These are phyloP conservation scores for Diadophis punctatus DNA, from an alignment of 2,113 vertebrate species.

Conservation along the genomic window DNA sequence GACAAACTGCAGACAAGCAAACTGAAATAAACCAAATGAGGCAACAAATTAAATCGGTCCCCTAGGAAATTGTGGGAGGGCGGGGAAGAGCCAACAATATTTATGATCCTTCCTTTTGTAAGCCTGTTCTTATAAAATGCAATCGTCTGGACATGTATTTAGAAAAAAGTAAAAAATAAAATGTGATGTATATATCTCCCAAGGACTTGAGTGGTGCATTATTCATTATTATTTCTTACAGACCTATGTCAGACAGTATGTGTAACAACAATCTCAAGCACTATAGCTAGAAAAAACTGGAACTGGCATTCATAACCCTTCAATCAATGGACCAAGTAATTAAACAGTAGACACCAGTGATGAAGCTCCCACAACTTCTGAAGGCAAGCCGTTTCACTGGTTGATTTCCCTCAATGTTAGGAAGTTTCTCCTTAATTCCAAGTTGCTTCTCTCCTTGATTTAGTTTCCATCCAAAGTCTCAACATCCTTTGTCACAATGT, in stretches of 20 bases:
- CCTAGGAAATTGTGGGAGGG: neutral
- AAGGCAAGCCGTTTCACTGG: no score
- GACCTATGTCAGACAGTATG: neutral
- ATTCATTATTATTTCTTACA: neutral
- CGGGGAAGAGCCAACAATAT: neutral
- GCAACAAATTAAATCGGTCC: neutral
- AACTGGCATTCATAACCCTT: neutral
- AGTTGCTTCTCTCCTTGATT: no score
- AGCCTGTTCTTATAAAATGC: neutral
- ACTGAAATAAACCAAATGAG: neutral
- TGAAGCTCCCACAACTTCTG: no score
- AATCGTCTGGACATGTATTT: neutral
- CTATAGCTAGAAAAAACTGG: neutral
- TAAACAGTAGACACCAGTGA: neutral
- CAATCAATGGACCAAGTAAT: neutral
- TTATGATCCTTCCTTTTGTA: neutral
- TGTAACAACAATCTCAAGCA: neutral
- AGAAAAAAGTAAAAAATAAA: neutral
- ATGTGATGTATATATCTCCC: neutral
- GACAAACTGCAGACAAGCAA: neutral
- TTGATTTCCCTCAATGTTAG: no score
- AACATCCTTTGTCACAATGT: no score
- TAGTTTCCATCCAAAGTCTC: no score
- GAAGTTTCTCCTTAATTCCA: no score
- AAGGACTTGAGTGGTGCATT: neutral